A percentile compares a stretch with the other conserved stretches of the same genome.
Conservation (phyloP, 1,140 invertebrate species). For the Sweltsa coloradensis region DNA sequence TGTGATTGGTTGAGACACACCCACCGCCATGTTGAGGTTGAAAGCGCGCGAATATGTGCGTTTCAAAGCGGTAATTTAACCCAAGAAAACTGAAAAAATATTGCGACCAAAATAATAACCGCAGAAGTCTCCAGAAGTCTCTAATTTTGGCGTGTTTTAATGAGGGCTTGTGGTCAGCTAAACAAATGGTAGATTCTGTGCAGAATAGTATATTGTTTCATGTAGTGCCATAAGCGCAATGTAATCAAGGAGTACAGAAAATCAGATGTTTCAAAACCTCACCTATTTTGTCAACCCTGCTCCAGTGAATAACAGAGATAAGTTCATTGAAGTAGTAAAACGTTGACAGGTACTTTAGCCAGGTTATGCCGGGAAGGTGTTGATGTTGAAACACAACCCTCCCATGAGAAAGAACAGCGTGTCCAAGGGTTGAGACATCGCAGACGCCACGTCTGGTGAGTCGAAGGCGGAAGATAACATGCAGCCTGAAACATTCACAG, state of each 20-base stretch:
- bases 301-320: constrained; percentile 36
- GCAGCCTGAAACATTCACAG: constrained; percentile 35
- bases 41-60: no score
- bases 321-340: constrained; percentile 40
- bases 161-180: no score
- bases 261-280: not conserved
- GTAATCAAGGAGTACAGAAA: not conserved
- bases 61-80: no score
- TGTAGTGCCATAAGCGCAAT: not conserved
- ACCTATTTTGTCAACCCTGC: constrained; percentile 20
- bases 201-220: no score
- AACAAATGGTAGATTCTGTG: no score
- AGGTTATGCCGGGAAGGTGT: constrained; percentile 31
- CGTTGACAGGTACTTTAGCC: constrained; percentile 39
- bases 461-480: constrained; percentile 41
- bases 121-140: no score
- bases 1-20: no score
- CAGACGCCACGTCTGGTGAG: constrained; percentile 14
- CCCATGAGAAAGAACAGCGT: constrained; percentile 19
- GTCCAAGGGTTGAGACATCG: constrained; percentile 20
- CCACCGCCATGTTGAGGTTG: no score
- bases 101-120: no score
- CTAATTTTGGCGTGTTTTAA: no score
- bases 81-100: no score
- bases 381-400: constrained; percentile 23